Conservation (phyloP, 2,797 vertebrate species). For the Varecia variegata region DNA sequence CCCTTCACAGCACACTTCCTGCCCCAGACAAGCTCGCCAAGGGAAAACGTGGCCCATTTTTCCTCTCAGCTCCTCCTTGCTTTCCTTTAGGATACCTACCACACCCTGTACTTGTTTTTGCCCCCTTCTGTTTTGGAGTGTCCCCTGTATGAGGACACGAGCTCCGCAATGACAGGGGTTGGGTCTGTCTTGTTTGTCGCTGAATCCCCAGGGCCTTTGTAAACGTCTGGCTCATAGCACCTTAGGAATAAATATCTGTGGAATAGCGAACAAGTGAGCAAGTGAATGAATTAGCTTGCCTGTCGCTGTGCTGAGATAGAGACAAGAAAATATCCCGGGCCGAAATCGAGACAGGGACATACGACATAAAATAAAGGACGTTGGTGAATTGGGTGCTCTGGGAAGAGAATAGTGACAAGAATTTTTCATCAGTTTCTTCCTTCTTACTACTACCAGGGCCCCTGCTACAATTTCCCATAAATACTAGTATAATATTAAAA, state of each 20-base stretch:
- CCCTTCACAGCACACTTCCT: not conserved
- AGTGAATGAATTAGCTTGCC: not conserved
- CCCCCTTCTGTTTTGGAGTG: not conserved
- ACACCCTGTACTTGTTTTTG: not conserved
- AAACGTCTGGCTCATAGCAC: not conserved
- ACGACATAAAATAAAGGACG: not conserved
- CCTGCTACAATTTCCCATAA: constrained; percentile 65
- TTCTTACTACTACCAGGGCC: not conserved
- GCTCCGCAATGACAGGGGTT: not conserved
- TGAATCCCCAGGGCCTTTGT: not conserved
- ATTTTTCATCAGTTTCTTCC: constrained; percentile 48
- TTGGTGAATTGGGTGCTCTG: not conserved
- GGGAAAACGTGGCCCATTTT: not conserved
- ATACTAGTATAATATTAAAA: constrained; percentile 74
- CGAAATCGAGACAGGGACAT: not conserved
- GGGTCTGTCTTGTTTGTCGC: not conserved
- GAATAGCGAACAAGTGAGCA: not conserved
- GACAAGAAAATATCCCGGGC: not conserved
- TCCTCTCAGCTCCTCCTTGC: not conserved
- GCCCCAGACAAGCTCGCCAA: not conserved
- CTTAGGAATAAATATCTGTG: not conserved
- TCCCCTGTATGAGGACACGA: not conserved
- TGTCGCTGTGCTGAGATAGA: not conserved
- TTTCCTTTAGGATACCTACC: not conserved
- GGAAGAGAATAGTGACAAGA: constrained; percentile 33